These are phyloP conservation scores for Poeciliopsis prolifica DNA, from an alignment of 2,113 vertebrate species.

Conservation along the genomic window DNA sequence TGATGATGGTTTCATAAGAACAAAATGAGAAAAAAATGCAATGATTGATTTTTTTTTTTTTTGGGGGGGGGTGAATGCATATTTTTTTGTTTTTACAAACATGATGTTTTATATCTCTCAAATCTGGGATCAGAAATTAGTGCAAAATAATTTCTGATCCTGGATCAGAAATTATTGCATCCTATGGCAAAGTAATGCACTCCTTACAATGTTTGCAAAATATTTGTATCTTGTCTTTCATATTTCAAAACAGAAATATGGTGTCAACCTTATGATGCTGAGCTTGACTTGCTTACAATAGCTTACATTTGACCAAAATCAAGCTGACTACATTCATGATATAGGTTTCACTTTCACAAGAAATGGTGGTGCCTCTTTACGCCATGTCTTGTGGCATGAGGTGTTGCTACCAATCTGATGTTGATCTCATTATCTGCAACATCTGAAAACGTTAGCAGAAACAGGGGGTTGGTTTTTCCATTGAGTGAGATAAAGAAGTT, in stretches of 20 bases:
- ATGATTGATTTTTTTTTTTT: too few relatives aligned
- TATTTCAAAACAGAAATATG: not conserved
- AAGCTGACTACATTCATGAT: not conserved
- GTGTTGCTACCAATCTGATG: not conserved
- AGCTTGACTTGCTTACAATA: not conserved
- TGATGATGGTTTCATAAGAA: not conserved
- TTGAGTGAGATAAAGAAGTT: not conserved
- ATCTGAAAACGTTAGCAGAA: not conserved
- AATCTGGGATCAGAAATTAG: not conserved
- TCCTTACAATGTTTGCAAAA: too few relatives aligned
- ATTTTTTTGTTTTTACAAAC: not conserved
- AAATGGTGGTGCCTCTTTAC: not conserved
- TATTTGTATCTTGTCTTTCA: too few relatives aligned
- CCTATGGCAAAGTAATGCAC: not conserved
- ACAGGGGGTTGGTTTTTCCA: not conserved
- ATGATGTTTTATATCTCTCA: not conserved
- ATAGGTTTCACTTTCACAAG: not conserved
- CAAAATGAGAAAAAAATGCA: not conserved
- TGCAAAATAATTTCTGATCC: not conserved
- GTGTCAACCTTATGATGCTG: not conserved
- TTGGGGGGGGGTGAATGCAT: not conserved
- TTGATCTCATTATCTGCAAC: not conserved
- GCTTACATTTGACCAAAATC: not conserved
- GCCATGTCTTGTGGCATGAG: not conserved
- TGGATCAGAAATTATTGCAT: too few relatives aligned